Conservation (phyloP, 2,113 vertebrate species). For the Plecturocebus donacophilus region DNA sequence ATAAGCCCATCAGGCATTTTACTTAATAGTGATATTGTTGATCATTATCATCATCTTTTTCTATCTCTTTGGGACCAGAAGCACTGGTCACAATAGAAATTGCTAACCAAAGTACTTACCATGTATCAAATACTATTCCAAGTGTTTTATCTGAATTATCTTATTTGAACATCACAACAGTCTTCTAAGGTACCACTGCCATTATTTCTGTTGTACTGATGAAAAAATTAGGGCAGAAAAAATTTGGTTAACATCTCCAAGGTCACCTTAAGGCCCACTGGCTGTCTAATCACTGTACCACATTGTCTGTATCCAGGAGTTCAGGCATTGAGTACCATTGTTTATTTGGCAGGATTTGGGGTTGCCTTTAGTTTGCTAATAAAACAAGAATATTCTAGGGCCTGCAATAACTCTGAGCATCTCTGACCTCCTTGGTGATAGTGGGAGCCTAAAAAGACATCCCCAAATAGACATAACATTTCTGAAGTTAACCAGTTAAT, state of each 20-base stretch:
- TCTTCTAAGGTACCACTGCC: not conserved
- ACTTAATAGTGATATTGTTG: not conserved
- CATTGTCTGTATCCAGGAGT: not conserved
- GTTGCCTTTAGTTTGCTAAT: not conserved
- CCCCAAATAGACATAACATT: not conserved
- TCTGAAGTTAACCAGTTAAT: not conserved
- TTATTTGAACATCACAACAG: not conserved
- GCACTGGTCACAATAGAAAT: not conserved
- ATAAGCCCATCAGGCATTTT: not conserved
- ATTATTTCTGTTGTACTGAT: not conserved
- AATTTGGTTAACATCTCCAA: not conserved
- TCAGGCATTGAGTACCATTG: not conserved
- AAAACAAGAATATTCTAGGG: not conserved
- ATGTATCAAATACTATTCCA: not conserved
- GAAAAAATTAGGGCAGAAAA: conserved; percentile 1
- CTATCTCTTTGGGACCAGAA: not conserved
- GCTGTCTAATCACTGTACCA: not conserved
- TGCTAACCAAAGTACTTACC: not conserved
- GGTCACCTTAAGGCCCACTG: not conserved
- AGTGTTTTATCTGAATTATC: not conserved
- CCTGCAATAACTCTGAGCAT: not conserved
- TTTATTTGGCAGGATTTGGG: not conserved
- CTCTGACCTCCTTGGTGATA: not conserved
- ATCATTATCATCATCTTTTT: not conserved
- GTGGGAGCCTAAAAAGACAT: not conserved